These are phyloP conservation scores for Otis tarda DNA, from an alignment of 2,113 vertebrate species.

Conservation along the genomic window DNA sequence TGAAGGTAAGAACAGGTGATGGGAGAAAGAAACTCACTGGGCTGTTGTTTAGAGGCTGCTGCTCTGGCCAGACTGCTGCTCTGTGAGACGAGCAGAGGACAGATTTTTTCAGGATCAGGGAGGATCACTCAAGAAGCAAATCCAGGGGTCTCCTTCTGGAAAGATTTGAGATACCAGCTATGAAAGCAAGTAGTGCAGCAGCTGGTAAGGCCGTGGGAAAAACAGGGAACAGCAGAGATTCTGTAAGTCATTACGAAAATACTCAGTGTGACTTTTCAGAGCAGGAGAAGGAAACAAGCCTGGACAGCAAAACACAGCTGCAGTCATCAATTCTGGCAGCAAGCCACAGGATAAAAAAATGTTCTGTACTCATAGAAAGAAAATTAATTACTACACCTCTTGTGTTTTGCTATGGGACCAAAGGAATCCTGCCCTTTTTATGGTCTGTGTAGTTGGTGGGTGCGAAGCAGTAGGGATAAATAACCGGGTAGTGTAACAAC, in stretches of 20 bases:
- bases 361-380: background rate
- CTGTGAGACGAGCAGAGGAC: background rate
- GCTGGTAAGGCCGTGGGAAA: background rate
- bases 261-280: background rate
- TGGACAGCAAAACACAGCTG: background rate
- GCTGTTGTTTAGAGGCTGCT: background rate
- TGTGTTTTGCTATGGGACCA: background rate
- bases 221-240: background rate
- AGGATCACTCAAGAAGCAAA: background rate
- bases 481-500: background rate
- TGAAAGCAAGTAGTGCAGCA: background rate
- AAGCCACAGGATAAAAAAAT: background rate
- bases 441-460: too few species aligned
- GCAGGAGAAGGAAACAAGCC: background rate
- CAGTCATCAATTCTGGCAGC: background rate
- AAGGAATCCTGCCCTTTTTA: background rate
- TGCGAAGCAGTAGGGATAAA: accelerated
- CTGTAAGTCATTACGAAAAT: background rate
- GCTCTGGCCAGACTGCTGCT: background rate
- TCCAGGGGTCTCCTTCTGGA: background rate
- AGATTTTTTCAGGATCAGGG: background rate
- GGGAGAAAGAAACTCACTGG: background rate
- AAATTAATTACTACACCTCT: background rate
- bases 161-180: background rate
- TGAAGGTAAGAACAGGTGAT: background rate